These are phyloP conservation scores for Scolanthus callimorphus DNA, from an alignment of 92 coral and sea anemone genomes.

Conservation along the genomic window DNA sequence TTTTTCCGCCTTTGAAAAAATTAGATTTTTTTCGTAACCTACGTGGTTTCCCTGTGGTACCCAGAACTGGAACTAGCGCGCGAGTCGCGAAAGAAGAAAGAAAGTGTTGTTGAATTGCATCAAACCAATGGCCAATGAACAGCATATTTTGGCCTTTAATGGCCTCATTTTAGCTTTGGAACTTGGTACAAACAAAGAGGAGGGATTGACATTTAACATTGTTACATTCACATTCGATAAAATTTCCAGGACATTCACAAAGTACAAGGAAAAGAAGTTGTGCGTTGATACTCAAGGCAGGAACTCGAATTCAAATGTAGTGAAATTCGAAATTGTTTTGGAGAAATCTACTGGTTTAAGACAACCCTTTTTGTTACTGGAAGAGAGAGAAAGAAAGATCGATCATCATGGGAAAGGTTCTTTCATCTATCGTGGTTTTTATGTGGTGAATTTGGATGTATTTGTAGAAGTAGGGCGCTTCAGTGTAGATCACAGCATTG, in stretches of 20 bases:
- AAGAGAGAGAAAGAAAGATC: conserved; percentile 10
- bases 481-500: background rate
- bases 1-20: too few species aligned
- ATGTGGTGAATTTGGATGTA: background rate
- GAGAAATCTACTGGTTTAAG: conserved; percentile 45
- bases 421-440: background rate
- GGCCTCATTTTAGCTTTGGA: too few species aligned
- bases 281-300: conserved; percentile 4
- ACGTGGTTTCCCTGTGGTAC: too few species aligned
- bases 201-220: too few species aligned
- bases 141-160: too few species aligned
- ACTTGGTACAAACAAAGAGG: too few species aligned
- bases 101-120: too few species aligned
- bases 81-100: too few species aligned
- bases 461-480: background rate
- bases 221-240: too few species aligned
- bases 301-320: conserved; percentile 10
- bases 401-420: background rate
- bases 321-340: conserved; percentile 32
- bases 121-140: too few species aligned
- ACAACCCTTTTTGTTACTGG: conserved; percentile 50
- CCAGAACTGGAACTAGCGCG: too few species aligned
- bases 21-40: too few species aligned
- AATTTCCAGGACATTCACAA: background rate
- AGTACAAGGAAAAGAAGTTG: background rate